Base-by-base conservation (phyloP, 2,797 vertebrate genomes). In the Sebastes hopkinsi region DNA sequence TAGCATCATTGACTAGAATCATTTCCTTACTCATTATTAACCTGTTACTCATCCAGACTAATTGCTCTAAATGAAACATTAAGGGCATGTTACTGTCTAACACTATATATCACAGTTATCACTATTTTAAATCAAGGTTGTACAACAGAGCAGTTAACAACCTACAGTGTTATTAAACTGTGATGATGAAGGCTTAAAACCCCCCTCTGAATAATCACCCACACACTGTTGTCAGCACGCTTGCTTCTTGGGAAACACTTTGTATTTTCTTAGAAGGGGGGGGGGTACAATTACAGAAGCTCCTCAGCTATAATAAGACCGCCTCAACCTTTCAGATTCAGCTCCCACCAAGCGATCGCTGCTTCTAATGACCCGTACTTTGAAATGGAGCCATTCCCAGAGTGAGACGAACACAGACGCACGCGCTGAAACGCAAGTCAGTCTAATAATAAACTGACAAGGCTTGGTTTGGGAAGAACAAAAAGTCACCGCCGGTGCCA, bases 381-480 rank as follows among this genome's bases (percentile, higher is more conserved):
- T 87, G 77, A 89, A 89, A 87, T 64, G 60, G 81, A 90, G 78
- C 87, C 82, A 59, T 89, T 85, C 76, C 87, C 75, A 76, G 69
- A 75, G 36, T n/a, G 34, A 82, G 70, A 79, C 61, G 65, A 82
- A 75, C 77, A 85, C 76, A 72, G 36, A 87, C 59, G 1, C 61
- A 82, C 67, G 52, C 75, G 84, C 58, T 72, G 67, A 72, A 83
- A 87, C 8, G 27, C 72, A 67, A 67, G 79, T 54, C 32, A 23
- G 22, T 83, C 88, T 92, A 93, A 91, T 90, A 91, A 95, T 93
- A 95, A 92, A 88, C 77, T 30, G 50, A 69, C 72, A 73, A n/a
- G 55, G 52, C 84, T 87, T 65, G 68, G 75, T 86, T 88, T 73
- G n/a, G 78, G 79, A 72, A 73, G 80, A 87, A 92, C 89, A 89